Evolutionary conservation across 92 coral and sea anemone genomes (phyloP).

Genomic region (Anthopleura xanthogrammica): DNA sequence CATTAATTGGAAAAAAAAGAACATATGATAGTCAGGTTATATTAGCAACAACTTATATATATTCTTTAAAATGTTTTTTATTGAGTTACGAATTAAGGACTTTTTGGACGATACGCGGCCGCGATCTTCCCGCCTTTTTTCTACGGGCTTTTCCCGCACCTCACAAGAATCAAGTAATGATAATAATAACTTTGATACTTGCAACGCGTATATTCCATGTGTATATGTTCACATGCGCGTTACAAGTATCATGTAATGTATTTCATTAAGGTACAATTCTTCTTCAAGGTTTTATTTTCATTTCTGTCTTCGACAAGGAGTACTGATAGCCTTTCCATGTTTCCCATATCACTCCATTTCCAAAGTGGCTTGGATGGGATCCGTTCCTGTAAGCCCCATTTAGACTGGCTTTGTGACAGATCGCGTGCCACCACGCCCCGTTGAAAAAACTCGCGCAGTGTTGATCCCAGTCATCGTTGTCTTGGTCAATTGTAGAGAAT

Average conservation of each 20-base stretch:
- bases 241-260: background rate
- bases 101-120: too few species aligned
- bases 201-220: too few species aligned
- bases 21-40: too few species aligned
- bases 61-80: too few species aligned
- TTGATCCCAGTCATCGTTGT: constrained; percentile 47
- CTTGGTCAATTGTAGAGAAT: constrained; percentile 71
- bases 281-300: constrained; percentile 50
- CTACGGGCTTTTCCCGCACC: background rate
- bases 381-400: constrained; percentile 70
- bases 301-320: constrained; percentile 59
- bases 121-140: too few species aligned
- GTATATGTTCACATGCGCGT: background rate
- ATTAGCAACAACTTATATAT: too few species aligned
- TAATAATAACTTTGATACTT: too few species aligned
- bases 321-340: constrained; percentile 70
- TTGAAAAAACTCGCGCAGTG: constrained; percentile 52
- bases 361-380: constrained; percentile 43
- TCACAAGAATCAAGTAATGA: background rate
- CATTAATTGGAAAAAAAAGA: too few species aligned
- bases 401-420: constrained; percentile 58
- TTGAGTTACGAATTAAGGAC: too few species aligned
- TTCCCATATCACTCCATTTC: constrained; percentile 65
- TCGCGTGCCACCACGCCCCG: constrained; percentile 76
- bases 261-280: background rate